Percentiles rank a stretch among this genome's conserved stretches.
These are phyloP conservation scores for Myotis findleyi DNA, from an alignment of 2,797 vertebrate species.

Conservation along the genomic window DNA sequence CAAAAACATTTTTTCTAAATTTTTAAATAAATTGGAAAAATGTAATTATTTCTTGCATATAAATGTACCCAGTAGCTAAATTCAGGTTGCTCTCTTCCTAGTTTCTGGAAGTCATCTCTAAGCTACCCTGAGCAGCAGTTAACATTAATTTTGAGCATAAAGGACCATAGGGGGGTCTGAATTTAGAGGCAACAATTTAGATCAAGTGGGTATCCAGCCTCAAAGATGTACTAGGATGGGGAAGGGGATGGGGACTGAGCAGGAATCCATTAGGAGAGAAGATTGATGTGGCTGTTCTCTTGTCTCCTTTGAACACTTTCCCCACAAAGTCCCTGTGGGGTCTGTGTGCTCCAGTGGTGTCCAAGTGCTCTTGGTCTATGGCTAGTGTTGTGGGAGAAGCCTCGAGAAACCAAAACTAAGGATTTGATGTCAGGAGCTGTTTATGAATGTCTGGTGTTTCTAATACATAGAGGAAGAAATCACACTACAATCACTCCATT, in stretches of 20 bases:
- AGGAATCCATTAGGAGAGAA: not conserved
- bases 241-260: not conserved
- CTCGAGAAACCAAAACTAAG: not conserved
- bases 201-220: not conserved
- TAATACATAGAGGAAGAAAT: not conserved
- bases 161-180: not conserved
- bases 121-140: not conserved
- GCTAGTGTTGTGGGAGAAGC: not conserved
- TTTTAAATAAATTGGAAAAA: not conserved
- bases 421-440: not conserved
- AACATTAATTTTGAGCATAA: not conserved
- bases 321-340: too few species aligned
- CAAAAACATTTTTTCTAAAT: not conserved
- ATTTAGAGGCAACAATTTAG: not conserved
- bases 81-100: not conserved
- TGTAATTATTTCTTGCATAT: not conserved
- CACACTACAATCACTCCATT: not conserved
- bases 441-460: not conserved
- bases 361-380: not conserved
- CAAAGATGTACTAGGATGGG: not conserved
- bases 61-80: not conserved
- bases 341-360: not conserved
- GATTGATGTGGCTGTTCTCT: not conserved
- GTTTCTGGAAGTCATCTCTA: not conserved
- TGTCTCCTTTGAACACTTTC: not conserved